Conservation (phyloP, 2,888 invertebrate species). For the Gastrophysa polygoni region DNA sequence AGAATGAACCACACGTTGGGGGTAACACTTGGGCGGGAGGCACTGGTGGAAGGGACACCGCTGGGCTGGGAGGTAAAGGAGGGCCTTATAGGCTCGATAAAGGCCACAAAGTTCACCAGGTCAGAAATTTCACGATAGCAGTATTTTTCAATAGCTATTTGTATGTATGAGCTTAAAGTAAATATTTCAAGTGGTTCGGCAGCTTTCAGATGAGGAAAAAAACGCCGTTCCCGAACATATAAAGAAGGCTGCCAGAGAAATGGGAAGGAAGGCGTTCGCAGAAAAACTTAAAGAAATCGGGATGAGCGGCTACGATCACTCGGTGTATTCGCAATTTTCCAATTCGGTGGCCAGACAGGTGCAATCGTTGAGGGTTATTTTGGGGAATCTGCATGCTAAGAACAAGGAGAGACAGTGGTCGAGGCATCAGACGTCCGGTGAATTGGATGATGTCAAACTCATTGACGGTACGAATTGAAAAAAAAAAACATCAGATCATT, state of each 20-base stretch:
- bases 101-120: constrained; percentile 92
- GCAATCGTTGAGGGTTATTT: constrained; percentile 82
- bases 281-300: constrained; percentile 87
- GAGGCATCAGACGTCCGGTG: constrained; percentile 92
- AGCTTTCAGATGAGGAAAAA: constrained; percentile 88
- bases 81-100: constrained; percentile 94
- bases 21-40: constrained; percentile 98
- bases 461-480: constrained; percentile 95
- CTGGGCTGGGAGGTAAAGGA: constrained; percentile 94
- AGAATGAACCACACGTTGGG: constrained; percentile 92
- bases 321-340: constrained; percentile 82
- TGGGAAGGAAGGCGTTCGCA: constrained; percentile 88
- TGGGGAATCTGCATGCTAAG: constrained; percentile 89
- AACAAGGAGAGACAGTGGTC: constrained; percentile 94
- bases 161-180: no score
- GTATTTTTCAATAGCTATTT: not conserved
- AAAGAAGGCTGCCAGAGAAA: constrained; percentile 86
- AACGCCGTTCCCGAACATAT: constrained; percentile 89
- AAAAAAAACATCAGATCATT: no score
- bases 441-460: constrained; percentile 92
- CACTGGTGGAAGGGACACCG: constrained; percentile 91
- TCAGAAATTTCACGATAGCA: constrained; percentile 42
- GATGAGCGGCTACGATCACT: constrained; percentile 94
- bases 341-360: constrained; percentile 80
- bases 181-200: no score